Percentiles rank a stretch among this genome's conserved stretches.
phyloP scores from a whole-genome alignment of 2,113 vertebrate genomes.

The Echinops telfairi region DNA sequence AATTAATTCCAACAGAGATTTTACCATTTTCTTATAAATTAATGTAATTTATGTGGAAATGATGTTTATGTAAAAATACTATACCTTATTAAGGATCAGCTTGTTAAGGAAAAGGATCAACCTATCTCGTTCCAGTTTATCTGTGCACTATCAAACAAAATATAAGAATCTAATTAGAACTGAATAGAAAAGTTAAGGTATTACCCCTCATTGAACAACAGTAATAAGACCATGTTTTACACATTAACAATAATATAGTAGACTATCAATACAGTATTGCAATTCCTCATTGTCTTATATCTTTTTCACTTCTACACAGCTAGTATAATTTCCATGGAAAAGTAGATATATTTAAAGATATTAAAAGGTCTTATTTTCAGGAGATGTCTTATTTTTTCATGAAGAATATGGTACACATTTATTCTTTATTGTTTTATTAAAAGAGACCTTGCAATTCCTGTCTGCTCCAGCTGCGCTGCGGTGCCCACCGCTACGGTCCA shows the following conservation, averaged over 20 bases:
- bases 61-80: background rate
- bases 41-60: constrained; percentile 21
- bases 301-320: constrained; percentile 22
- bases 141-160: constrained; percentile 91
- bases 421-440: too few species aligned
- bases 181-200: constrained; percentile 46
- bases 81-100: constrained; percentile 97
- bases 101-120: constrained; percentile 98
- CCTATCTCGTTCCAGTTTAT: constrained; percentile 96
- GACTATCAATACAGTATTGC: background rate
- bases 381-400: too few species aligned
- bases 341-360: constrained; percentile 32
- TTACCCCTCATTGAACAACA: constrained; percentile 2
- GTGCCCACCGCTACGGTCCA: too few species aligned
- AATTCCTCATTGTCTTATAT: background rate
- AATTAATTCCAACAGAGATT: constrained; percentile 25
- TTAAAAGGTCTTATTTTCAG: too few species aligned
- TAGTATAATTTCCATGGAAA: constrained; percentile 30
- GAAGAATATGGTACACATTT: too few species aligned
- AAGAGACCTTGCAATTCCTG: too few species aligned
- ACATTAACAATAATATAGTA: constrained; percentile 16
- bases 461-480: too few species aligned
- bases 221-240: constrained; percentile 40
- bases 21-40: constrained; percentile 12
- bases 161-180: constrained; percentile 60